Conservation (phyloP, 2,888 invertebrate species). For the Sepiola atlantica region DNA sequence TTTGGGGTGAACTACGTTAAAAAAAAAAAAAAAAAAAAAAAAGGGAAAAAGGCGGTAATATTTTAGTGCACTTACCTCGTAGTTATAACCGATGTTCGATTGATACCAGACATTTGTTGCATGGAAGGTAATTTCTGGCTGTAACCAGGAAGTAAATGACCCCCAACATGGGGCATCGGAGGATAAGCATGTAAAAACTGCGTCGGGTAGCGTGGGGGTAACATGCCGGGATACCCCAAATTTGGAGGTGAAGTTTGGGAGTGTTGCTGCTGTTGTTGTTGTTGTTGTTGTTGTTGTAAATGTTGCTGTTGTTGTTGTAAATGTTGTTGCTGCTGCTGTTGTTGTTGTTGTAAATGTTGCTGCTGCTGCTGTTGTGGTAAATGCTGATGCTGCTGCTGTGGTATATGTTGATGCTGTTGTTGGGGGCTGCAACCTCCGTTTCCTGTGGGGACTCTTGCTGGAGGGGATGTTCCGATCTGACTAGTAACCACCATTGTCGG, state of each 20-base stretch:
- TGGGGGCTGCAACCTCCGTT: not conserved
- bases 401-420: not conserved
- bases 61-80: not conserved
- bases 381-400: not conserved
- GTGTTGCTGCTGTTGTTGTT: slow-evolving; percentile 42
- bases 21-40: not conserved
- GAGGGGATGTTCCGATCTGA: not conserved
- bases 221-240: slow-evolving; percentile 38
- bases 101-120: slow-evolving; percentile 36
- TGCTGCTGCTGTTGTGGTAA: not conserved
- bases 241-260: slow-evolving; percentile 15
- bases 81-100: slow-evolving; percentile 40
- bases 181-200: slow-evolving; percentile 35
- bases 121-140: slow-evolving; percentile 33
- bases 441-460: not conserved
- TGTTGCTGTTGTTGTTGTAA: not conserved
- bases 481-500: not conserved
- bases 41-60: not conserved
- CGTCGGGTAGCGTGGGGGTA: not conserved
- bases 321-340: not conserved
- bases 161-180: slow-evolving; percentile 22
- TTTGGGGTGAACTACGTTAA: not conserved
- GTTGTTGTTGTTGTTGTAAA: not conserved
- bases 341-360: not conserved
- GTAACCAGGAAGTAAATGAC: slow-evolving; percentile 36